Evolutionary conservation across 2,888 invertebrate genomes (phyloP).

Genomic region (Oscheius sp.): DNA sequence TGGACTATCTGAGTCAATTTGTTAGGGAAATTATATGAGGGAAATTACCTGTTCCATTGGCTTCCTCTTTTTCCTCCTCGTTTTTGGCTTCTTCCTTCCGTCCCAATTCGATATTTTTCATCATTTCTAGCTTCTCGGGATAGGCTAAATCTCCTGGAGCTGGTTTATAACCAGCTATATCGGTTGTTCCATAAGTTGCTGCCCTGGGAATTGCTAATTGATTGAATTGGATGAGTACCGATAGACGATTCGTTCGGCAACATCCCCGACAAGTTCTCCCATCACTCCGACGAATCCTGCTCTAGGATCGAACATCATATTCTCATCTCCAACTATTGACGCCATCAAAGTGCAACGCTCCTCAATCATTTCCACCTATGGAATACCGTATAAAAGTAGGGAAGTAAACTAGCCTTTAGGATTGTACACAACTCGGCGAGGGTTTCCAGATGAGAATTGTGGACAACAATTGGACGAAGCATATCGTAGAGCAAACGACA

Average conservation of each 20-base stretch:
- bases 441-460: conserved; percentile 95
- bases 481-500: conserved; percentile 80
- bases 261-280: conserved; percentile 77
- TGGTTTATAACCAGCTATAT: conserved; percentile 82
- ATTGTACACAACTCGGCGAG: conserved; percentile 94
- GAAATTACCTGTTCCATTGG: not conserved
- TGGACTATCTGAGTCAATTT: not conserved
- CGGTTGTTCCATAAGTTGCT: conserved; percentile 85
- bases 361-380: conserved; percentile 75
- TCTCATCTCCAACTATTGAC: conserved; percentile 38
- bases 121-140: conserved; percentile 95
- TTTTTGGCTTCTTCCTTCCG: conserved; percentile 18
- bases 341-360: conserved; percentile 61
- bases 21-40: not conserved
- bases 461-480: conserved; percentile 89
- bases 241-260: conserved; percentile 93
- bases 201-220: conserved; percentile 40
- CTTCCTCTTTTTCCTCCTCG: conserved; percentile 25
- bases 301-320: conserved; percentile 54
- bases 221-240: conserved; percentile 72
- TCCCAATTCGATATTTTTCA: conserved; percentile 77
- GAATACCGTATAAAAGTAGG: not conserved
- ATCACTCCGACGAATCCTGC: conserved; percentile 68
- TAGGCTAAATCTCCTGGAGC: conserved; percentile 95
- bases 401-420: conserved; percentile 77